A percentile compares a stretch with the other conserved stretches of the same genome.
Conservation (phyloP, 2,797 vertebrate genomes). For the Tarsius wallacei region DNA sequence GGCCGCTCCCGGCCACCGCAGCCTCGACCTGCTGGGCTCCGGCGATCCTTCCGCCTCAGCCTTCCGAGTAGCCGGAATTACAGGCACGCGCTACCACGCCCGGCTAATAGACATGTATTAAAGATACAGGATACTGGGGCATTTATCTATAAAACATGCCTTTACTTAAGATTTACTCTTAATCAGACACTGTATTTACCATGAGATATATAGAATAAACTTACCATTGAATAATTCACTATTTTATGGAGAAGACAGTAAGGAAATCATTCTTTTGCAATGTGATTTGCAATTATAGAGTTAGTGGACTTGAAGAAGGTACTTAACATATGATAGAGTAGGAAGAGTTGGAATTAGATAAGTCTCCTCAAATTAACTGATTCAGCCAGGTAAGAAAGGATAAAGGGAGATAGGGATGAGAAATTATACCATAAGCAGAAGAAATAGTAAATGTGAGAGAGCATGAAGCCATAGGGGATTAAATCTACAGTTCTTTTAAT, state of each 20-base stretch:
- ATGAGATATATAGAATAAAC: not conserved
- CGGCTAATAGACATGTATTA: not conserved
- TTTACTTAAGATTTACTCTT: not conserved
- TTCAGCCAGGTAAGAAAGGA: not conserved
- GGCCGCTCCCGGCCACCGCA: no score
- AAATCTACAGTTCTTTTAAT: not conserved
- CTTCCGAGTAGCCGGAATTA: no score
- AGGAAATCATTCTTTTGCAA: not conserved
- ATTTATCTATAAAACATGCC: not conserved
- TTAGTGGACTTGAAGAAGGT: not conserved
- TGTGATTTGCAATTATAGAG: not conserved
- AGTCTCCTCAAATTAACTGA: not conserved
- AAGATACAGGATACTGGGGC: not conserved
- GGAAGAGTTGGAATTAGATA: not conserved
- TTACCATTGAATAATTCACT: not conserved
- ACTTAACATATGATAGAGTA: not conserved
- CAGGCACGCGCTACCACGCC: no score
- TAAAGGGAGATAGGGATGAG: not conserved
- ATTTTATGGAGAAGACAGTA: not conserved
- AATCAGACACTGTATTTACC: not conserved
- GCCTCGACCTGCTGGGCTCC: no score
- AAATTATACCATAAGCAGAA: not conserved
- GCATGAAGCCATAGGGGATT: not conserved
- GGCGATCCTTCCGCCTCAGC: no score
- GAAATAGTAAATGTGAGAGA: slow-evolving; percentile 15